Conservation (phyloP, 2,888 invertebrate species). For the Sipha maydis region DNA sequence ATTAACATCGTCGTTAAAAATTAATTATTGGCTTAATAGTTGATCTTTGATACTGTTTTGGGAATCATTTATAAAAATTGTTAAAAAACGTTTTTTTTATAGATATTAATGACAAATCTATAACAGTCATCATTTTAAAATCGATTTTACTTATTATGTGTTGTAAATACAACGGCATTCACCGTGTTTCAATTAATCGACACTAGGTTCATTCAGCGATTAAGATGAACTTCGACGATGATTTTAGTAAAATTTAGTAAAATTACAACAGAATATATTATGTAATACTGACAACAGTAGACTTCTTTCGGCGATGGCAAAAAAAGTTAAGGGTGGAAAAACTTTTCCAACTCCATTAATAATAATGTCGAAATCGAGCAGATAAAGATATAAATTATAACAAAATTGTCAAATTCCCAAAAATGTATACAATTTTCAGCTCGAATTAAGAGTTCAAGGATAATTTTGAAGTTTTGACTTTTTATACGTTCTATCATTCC, state of each 20-base stretch:
- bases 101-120: not conserved
- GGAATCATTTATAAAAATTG: too few relatives aligned
- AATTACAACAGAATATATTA: constrained; percentile 24
- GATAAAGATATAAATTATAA: not conserved
- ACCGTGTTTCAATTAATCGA: not conserved
- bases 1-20: not conserved
- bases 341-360: constrained; percentile 15
- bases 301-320: not conserved
- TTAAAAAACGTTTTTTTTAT: too few relatives aligned
- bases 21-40: too few relatives aligned
- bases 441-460: not conserved
- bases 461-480: constrained; percentile 3
- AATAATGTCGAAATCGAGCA: constrained; percentile 2
- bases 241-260: not conserved
- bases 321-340: constrained; percentile 20
- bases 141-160: not conserved
- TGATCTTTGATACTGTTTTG: too few relatives aligned
- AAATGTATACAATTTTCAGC: constrained; percentile 1
- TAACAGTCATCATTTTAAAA: not conserved
- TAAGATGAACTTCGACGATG: not conserved
- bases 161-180: not conserved
- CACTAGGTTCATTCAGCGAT: not conserved
- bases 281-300: not conserved
- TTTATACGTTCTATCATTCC: not conserved
- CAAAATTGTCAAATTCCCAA: constrained; percentile 2